phyloP scores from a whole-genome alignment of 2,888 invertebrate genomes.

The Fragum fragum region DNA sequence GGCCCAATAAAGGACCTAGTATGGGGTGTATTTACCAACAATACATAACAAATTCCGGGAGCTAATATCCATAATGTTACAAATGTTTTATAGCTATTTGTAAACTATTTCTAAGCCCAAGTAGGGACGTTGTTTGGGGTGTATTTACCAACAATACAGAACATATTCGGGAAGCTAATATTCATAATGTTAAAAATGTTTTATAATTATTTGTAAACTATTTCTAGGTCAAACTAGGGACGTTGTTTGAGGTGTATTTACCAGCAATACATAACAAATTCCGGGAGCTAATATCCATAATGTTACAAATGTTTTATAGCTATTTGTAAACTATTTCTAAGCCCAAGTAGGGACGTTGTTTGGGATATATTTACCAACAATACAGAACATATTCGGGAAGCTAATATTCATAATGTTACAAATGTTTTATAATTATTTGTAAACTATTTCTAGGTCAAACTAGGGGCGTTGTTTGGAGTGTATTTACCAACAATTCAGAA shows the following conservation, averaged over 20 bases:
- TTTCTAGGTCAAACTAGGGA: constrained; percentile 95
- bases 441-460: constrained; percentile 91
- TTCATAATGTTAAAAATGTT: no score
- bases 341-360: constrained; percentile 99
- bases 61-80: constrained; percentile 99
- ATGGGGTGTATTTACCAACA: constrained; percentile 99
- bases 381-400: constrained; percentile 99
- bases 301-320: no score
- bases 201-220: no score
- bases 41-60: constrained; percentile 99
- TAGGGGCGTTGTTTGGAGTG: constrained; percentile 99
- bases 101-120: constrained; percentile 90
- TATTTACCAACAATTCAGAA: constrained; percentile 99
- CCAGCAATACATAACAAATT: constrained; percentile 99
- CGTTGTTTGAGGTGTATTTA: constrained; percentile 98
- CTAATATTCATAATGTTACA: constrained; percentile 99
- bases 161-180: constrained; percentile 99
- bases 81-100: no score
- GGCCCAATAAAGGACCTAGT: constrained; percentile 98
- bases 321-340: no score
- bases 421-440: no score
- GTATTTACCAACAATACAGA: constrained; percentile 99
- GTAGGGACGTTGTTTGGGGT: constrained; percentile 99
- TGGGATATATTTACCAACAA: constrained; percentile 99
- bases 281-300: constrained; percentile 99